phyloP scores from a whole-genome alignment of 2,888 invertebrate species.

The Perizoma flavofasciatum region DNA sequence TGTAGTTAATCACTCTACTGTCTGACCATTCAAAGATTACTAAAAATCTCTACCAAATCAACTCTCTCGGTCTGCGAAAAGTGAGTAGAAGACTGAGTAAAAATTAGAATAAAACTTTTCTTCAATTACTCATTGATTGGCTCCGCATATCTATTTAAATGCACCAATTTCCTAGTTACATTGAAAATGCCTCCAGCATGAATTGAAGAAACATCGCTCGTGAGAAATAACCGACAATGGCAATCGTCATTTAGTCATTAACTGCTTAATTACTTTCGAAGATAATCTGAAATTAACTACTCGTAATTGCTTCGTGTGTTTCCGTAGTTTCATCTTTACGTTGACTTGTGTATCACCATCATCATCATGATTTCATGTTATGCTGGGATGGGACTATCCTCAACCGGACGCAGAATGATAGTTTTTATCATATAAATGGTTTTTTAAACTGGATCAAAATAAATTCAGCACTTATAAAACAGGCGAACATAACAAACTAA shows the following conservation, averaged over 20 bases:
- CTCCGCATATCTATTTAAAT: constrained; percentile 9
- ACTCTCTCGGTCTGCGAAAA: too few species aligned
- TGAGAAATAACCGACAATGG: constrained; percentile 61
- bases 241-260: constrained; percentile 42
- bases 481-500: neutral
- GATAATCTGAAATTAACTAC: constrained; percentile 54
- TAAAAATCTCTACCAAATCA: too few species aligned
- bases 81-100: too few species aligned
- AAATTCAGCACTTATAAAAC: too few species aligned
- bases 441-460: too few species aligned
- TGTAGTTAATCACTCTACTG: too few species aligned
- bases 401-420: too few species aligned
- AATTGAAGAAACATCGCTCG: constrained; percentile 40
- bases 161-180: constrained; percentile 43
- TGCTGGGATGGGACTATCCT: too few species aligned
- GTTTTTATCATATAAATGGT: too few species aligned
- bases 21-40: too few species aligned
- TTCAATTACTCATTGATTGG: neutral
- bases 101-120: neutral
- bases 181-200: constrained; percentile 43
- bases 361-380: neutral
- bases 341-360: neutral
- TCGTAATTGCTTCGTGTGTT: constrained; percentile 42
- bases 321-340: constrained; percentile 35
- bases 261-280: constrained; percentile 53